A percentile compares a stretch with the other conserved stretches of the same genome.
These are phyloP conservation scores for Trichonephila clavipes DNA, from an alignment of 1,140 invertebrate genomes.

Conservation along the genomic window DNA sequence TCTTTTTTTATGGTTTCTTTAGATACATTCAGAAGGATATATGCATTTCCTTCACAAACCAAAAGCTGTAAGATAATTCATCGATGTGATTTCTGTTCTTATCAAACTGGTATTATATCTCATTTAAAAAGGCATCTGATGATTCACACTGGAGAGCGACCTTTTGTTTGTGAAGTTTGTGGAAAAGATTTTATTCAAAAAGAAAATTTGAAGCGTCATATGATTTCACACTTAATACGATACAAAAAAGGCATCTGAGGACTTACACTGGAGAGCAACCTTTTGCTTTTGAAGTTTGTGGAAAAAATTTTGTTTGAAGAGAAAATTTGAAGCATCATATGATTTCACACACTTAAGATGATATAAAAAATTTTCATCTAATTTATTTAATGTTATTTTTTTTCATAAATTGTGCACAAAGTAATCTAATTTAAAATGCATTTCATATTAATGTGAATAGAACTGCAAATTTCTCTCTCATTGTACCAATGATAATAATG, in stretches of 20 bases:
- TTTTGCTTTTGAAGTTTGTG: slow-evolving; percentile 89
- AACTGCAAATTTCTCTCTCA: too few relatives aligned
- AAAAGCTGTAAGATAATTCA: background rate
- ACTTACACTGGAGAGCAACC: slow-evolving; percentile 82
- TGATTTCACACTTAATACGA: background rate
- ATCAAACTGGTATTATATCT: background rate
- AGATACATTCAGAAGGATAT: background rate
- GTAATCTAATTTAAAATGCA: too few relatives aligned
- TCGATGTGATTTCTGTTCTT: background rate
- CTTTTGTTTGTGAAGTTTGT: slow-evolving; percentile 89
- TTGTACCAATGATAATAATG: too few relatives aligned
- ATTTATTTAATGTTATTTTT: too few relatives aligned
- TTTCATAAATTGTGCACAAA: too few relatives aligned
- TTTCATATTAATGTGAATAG: too few relatives aligned
- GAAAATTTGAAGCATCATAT: background rate
- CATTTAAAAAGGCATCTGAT: slow-evolving; percentile 6
- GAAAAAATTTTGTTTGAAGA: slow-evolving; percentile 90
- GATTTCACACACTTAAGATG: background rate
- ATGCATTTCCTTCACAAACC: background rate
- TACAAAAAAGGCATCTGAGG: background rate
- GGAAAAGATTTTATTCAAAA: slow-evolving; percentile 90
- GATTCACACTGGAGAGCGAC: slow-evolving; percentile 80
- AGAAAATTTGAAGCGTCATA: background rate
- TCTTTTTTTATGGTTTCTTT: background rate
- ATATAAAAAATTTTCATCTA: too few relatives aligned